phyloP scores from a whole-genome alignment of 35 echinoderm and acorn worm species.

The Lytechinus pictus region DNA sequence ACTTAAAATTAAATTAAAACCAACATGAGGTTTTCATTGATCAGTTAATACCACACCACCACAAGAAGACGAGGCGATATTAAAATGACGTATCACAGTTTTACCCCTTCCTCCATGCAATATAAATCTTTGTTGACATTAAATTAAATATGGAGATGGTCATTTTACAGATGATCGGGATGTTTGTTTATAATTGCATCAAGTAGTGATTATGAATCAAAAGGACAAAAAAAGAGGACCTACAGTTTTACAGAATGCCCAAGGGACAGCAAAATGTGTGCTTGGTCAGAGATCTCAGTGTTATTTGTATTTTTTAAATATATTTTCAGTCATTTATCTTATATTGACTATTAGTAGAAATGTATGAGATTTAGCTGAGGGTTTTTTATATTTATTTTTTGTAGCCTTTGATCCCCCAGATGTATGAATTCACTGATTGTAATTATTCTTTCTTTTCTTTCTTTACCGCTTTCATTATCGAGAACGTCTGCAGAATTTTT shows the following conservation, averaged over 20 bases:
- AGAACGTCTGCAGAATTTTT: neutral
- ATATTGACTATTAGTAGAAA: neutral
- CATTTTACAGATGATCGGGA: neutral
- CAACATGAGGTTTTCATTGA: neutral
- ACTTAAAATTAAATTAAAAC: neutral
- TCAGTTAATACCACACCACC: neutral
- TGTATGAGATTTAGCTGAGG: neutral
- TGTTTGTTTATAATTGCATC: neutral
- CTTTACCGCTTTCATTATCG: slow-evolving; percentile 36
- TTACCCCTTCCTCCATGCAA: neutral
- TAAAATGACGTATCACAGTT: neutral
- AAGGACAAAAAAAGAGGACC: neutral
- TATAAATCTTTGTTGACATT: neutral
- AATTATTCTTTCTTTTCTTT: slow-evolving; percentile 37
- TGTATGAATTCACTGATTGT: slow-evolving; percentile 37
- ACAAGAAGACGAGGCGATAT: neutral
- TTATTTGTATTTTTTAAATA: neutral
- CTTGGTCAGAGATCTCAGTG: neutral
- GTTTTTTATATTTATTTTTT: neutral
- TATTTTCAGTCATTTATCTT: neutral
- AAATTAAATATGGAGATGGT: neutral
- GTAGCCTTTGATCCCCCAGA: neutral
- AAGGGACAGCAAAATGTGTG: neutral
- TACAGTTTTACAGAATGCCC: neutral
- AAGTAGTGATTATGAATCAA: neutral